Evolutionary conservation across 2,888 invertebrate genomes (phyloP).

Genomic region (Macaria liturata): DNA sequence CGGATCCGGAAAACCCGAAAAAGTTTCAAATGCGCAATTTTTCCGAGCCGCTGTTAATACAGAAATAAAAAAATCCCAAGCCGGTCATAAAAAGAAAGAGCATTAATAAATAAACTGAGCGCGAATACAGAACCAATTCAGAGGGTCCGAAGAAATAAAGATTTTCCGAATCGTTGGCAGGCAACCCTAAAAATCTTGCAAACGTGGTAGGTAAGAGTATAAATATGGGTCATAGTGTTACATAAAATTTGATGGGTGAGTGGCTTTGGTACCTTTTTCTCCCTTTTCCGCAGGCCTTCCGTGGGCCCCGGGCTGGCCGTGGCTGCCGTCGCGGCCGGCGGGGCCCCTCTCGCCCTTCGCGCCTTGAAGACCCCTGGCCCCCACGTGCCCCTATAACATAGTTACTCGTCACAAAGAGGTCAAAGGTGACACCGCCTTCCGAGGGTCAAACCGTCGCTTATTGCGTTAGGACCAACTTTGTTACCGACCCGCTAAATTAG

Average conservation of each 20-base stretch:
- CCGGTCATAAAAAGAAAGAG: constrained; percentile 61
- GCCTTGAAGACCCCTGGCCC: constrained; percentile 83
- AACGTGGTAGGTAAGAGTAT: constrained; percentile 56
- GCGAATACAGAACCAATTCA: constrained; percentile 55
- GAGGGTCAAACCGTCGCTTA: constrained; percentile 74
- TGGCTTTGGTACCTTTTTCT: constrained; percentile 84
- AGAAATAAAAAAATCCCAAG: constrained; percentile 55
- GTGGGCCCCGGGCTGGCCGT: constrained; percentile 82
- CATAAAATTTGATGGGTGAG: constrained; percentile 82
- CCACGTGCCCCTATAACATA: constrained; percentile 75
- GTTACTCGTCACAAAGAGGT: constrained; percentile 56
- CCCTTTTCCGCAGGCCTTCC: constrained; percentile 88
- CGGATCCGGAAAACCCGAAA: constrained; percentile 22
- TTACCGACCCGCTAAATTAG: constrained; percentile 62
- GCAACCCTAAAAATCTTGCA: constrained; percentile 73
- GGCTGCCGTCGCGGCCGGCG: constrained; percentile 87
- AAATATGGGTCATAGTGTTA: constrained; percentile 77
- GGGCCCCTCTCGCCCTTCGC: constrained; percentile 86
- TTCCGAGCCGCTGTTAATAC: constrained; percentile 40
- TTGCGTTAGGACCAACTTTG: constrained; percentile 69
- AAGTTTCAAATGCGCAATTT: constrained; percentile 19
- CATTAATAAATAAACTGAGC: constrained; percentile 67
- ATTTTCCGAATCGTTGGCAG: constrained; percentile 77
- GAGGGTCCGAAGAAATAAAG: constrained; percentile 69
- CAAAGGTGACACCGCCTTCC: constrained; percentile 67